phyloP scores from a whole-genome alignment of 2,888 invertebrate species.

The Hanleya hanleyi region DNA sequence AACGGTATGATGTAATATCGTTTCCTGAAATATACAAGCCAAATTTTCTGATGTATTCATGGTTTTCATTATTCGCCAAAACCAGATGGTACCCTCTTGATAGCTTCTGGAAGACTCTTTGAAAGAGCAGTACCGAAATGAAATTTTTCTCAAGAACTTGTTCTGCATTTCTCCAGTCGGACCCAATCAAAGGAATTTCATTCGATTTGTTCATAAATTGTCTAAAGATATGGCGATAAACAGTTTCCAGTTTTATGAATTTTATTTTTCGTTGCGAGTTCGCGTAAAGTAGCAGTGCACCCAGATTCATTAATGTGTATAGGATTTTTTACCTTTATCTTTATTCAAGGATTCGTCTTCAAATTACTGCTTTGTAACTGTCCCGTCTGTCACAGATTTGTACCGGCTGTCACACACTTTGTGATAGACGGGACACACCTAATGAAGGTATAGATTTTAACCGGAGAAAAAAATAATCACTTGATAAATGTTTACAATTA shows the following conservation, averaged over 20 bases:
- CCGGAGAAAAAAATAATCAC: no score
- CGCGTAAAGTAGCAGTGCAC: background rate
- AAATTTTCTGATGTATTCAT: background rate
- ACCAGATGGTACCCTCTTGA: no score
- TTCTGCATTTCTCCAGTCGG: constrained; percentile 12
- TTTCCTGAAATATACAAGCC: background rate
- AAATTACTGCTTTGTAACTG: no score
- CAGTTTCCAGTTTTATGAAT: background rate
- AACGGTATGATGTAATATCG: constrained; percentile 2
- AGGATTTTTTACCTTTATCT: background rate
- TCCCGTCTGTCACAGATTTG: no score
- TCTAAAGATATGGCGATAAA: background rate
- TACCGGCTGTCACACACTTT: no score
- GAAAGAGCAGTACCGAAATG: constrained; percentile 8
- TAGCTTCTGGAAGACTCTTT: background rate
- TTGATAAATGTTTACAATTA: no score
- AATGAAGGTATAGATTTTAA: no score
- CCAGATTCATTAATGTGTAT: background rate
- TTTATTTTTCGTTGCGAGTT: background rate
- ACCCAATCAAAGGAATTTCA: no score
- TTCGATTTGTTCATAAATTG: background rate
- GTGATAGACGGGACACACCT: no score
- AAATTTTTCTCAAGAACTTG: constrained; percentile 8
- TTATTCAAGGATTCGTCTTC: no score
- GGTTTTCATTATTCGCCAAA: background rate